Conservation (phyloP, 2,797 vertebrate species). For the Saguinus oedipus region DNA sequence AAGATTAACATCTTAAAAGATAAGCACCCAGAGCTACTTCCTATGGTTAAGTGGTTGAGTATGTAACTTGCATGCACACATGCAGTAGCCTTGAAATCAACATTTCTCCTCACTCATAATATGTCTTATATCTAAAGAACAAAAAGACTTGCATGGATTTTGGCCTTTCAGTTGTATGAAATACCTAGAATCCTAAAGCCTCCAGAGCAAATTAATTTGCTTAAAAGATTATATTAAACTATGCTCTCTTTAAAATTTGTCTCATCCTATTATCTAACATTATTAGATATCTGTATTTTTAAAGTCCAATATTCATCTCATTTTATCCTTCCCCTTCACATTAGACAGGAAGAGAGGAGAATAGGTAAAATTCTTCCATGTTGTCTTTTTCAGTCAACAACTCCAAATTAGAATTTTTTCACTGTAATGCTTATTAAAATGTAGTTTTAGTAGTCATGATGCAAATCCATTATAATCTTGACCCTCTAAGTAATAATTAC, state of each 20-base stretch:
- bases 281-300: not conserved
- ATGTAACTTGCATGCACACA: not conserved
- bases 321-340: not conserved
- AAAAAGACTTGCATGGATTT: not conserved
- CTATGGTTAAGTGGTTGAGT: not conserved
- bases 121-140: not conserved
- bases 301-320: not conserved
- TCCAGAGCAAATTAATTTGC: not conserved
- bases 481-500: slow-evolving; percentile 77
- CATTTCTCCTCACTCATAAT: not conserved
- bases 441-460: slow-evolving; percentile 60
- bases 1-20: not conserved
- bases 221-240: not conserved
- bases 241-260: not conserved
- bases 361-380: not conserved
- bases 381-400: not conserved
- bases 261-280: not conserved
- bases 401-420: not conserved
- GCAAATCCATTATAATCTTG: slow-evolving; percentile 78
- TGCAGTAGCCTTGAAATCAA: not conserved
- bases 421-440: slow-evolving; percentile 3
- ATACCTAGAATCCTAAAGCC: not conserved
- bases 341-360: not conserved
- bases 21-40: not conserved
- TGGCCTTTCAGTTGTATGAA: not conserved